Evolutionary conservation across 1,140 invertebrate genomes (phyloP), one percentile per base, ranked within the genome.

Genomic region (Lordiphosa clarofinis): DNA sequence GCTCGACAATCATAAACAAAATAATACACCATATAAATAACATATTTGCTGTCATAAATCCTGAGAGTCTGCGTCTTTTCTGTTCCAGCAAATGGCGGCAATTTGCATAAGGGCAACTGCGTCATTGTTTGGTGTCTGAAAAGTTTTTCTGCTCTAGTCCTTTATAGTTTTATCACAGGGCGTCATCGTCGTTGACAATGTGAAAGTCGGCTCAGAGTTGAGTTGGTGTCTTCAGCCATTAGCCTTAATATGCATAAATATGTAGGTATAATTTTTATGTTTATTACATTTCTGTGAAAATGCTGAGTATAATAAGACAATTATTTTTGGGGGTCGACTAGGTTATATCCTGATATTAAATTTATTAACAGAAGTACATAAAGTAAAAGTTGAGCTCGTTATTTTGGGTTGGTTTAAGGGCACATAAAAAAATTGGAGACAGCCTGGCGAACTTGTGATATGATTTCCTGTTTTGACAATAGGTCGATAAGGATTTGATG

Each of bases 1-100:
- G 35, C 48, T 33, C 42, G 65, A 58, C 52, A 54, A 44, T 56
- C 52, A 74, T 66, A 67, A 81, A 56, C 54, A 63, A 82, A 63
- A 82, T 75, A 67, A 64, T n/a, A 21, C 54, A 55, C 49, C 57
- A 54, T 52, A 84, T 82, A 84, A 84, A 82, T 69, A 84, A 61
- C 43, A 39, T 48, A 72, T 75, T 82, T 75, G 53, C 48, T 15
- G 43, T 55, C 38, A 73, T 73, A 76, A 76, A 84, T 76, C 40
- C 52, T 47, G 36, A 13, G 44, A 66, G 33, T 36, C 24, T 50
- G 35, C 28, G 37, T 54, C 44, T 44, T 44, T 73, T 61, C 56
- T 72, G 35, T 28, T 43, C 31, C 55, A 46, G 53, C 46, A 69
- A 61, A 69, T 73, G 70, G 56, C 47, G 24, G 39, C 56, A 48